Evolutionary conservation across 2,797 vertebrate species (phyloP).

Genomic region (Squalus acanthias): DNA sequence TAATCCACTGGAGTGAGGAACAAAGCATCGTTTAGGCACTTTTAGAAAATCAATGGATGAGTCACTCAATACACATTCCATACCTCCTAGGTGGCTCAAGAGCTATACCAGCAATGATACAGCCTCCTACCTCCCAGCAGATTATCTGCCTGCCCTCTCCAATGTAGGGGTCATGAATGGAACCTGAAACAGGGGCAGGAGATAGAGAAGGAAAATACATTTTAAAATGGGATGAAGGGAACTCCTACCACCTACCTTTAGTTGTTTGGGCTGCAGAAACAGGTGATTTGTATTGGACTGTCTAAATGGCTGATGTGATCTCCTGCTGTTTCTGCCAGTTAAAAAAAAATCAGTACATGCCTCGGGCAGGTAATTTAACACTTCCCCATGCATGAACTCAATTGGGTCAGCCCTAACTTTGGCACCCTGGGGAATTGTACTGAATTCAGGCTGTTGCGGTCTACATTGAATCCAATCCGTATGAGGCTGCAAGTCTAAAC

Average conservation of each 20-base stretch:
- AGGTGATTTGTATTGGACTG: constrained; percentile 5
- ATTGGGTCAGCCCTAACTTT: constrained; percentile 11
- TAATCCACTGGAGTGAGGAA: neutral
- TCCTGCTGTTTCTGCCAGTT: constrained; percentile 14
- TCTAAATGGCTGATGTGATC: neutral
- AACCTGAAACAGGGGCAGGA: too few species aligned
- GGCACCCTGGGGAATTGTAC: neutral
- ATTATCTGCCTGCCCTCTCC: neutral
- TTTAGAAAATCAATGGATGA: neutral
- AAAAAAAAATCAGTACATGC: constrained; percentile 22
- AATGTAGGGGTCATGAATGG: neutral
- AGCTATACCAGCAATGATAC: neutral
- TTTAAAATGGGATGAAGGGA: neutral
- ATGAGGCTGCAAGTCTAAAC: neutral
- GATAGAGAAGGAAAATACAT: neutral
- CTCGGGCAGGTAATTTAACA: constrained; percentile 30
- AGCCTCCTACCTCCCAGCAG: neutral
- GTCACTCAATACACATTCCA: neutral
- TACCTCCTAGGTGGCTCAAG: constrained; percentile 4
- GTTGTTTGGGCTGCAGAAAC: constrained; percentile 12
- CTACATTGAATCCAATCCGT: neutral
- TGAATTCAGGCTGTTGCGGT: neutral
- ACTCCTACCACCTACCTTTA: neutral
- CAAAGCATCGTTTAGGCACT: neutral
- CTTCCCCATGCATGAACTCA: neutral